phyloP scores from a whole-genome alignment of 2,113 vertebrate genomes.

The Crotalus viridis region DNA sequence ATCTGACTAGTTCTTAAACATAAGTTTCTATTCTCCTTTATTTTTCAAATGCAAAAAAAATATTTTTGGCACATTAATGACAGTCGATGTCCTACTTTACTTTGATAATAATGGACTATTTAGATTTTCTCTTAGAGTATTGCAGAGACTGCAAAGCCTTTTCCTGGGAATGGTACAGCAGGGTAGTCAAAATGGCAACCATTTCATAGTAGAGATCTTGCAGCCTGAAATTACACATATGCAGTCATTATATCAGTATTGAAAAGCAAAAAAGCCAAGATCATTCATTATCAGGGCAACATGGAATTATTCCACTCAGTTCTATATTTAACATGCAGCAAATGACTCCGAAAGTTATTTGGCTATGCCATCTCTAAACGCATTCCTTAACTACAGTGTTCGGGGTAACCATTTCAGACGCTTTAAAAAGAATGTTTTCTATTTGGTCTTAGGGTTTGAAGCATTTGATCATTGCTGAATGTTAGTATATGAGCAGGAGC shows the following conservation, averaged over 20 bases:
- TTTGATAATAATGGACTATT: background rate
- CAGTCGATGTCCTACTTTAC: background rate
- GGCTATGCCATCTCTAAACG: background rate
- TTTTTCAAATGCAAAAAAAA: background rate
- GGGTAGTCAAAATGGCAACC: background rate
- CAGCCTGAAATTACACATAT: slow-evolving; percentile 48
- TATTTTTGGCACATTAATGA: background rate
- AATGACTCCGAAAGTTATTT: background rate
- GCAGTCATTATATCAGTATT: background rate
- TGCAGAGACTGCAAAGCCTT: background rate
- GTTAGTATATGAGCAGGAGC: background rate
- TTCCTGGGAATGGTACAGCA: slow-evolving; percentile 24
- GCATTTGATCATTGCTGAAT: background rate
- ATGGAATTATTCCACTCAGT: background rate
- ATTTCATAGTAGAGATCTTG: slow-evolving; percentile 55
- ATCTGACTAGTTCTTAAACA: background rate
- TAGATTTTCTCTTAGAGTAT: accelerated
- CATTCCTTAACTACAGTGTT: background rate
- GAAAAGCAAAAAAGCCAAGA: background rate
- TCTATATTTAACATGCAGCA: background rate
- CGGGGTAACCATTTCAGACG: background rate
- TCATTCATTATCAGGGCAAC: too few relatives aligned
- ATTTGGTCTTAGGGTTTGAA: background rate
- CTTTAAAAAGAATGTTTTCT: background rate
- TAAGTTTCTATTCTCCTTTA: background rate